Evolutionary conservation across 2,797 vertebrate genomes (phyloP).

Genomic region (Siniperca obscura): DNA sequence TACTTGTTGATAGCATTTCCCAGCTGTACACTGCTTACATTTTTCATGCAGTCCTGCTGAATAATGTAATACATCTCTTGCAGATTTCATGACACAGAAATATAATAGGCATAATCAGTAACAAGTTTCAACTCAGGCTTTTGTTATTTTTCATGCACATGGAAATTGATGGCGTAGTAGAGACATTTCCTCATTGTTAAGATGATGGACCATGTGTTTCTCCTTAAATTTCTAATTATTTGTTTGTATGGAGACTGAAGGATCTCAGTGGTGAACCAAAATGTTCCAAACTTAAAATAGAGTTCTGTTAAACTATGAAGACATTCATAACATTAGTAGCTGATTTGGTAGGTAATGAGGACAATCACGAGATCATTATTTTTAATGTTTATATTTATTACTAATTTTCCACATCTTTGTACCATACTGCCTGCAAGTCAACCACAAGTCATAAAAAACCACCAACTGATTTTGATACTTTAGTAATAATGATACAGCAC

Average conservation of each 20-base stretch:
- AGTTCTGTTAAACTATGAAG: not conserved
- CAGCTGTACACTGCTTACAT: not conserved
- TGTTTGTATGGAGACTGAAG: not conserved
- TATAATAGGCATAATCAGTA: not conserved
- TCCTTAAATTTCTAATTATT: not conserved
- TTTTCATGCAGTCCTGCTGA: constrained; percentile 20
- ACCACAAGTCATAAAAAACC: not conserved
- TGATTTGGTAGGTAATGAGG: not conserved
- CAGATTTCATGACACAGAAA: constrained; percentile 12
- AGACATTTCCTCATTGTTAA: not conserved
- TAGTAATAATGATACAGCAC: not conserved
- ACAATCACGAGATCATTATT: not conserved
- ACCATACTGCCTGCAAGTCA: not conserved
- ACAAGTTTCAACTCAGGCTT: not conserved
- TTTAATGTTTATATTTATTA: not conserved
- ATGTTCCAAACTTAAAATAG: not conserved
- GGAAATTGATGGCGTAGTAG: not conserved
- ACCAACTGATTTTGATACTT: not conserved
- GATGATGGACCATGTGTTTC: not conserved
- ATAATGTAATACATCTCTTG: constrained; percentile 8
- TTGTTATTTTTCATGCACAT: not conserved
- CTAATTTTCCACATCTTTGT: not conserved
- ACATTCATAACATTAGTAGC: not conserved
- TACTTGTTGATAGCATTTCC: constrained; percentile 9
- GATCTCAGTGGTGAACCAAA: not conserved